Evolutionary conservation across 2,888 invertebrate species (phyloP).

Genomic region (Drymonia ruficornis): DNA sequence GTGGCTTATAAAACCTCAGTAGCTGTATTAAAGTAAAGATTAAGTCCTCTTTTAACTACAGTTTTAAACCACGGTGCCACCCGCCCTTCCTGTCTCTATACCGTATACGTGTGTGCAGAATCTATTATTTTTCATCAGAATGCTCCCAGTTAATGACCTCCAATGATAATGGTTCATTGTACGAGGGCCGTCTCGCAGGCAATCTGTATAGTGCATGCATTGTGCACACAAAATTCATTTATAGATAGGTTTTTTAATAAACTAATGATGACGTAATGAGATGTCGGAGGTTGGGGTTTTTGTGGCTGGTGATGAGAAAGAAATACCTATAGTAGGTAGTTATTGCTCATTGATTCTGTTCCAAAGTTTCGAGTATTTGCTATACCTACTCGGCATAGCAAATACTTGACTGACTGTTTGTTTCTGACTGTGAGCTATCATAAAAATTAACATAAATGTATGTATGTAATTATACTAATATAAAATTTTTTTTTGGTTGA

Average conservation of each 20-base stretch:
- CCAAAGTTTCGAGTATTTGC: too few species aligned
- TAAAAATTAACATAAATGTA: too few species aligned
- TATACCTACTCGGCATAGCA: too few species aligned
- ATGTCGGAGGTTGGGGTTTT: background rate
- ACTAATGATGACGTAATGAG: slow-evolving; percentile 45
- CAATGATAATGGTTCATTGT: slow-evolving; percentile 71
- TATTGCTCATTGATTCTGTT: too few species aligned
- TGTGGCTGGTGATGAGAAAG: too few species aligned
- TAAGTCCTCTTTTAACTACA: slow-evolving; percentile 14
- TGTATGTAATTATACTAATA: too few species aligned
- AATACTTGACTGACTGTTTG: too few species aligned
- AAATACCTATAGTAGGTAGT: too few species aligned
- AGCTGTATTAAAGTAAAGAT: background rate
- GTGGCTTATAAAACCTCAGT: too few species aligned
- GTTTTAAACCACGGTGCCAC: slow-evolving; percentile 26
- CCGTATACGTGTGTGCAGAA: slow-evolving; percentile 45
- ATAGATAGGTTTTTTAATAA: slow-evolving; percentile 56
- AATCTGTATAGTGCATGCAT: slow-evolving; percentile 72
- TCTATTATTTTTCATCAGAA: slow-evolving; percentile 80
- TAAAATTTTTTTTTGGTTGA: too few species aligned
- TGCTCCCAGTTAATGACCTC: slow-evolving; percentile 74
- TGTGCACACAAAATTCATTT: slow-evolving; percentile 54
- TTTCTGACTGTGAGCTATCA: too few species aligned
- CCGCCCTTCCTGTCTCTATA: slow-evolving; percentile 57
- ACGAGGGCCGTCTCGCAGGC: slow-evolving; percentile 60